Evolutionary conservation across 2,113 vertebrate species (phyloP), one percentile per base, ranked within the genome.

Genomic region (Gnathonemus echidnorhynchus): DNA sequence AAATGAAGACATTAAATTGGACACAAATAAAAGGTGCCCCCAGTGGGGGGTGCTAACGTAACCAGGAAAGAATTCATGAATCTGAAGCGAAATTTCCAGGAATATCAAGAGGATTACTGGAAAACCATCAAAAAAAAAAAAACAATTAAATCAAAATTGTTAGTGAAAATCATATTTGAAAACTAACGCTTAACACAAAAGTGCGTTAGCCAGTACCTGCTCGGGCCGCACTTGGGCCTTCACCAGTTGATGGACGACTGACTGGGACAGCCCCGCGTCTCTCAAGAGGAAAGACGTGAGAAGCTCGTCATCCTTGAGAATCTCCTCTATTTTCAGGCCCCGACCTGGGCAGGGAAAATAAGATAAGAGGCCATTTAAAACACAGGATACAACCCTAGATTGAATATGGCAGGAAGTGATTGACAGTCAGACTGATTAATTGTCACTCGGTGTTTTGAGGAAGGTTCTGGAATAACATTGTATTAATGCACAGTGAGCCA

Each of bases 271-370:
- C 85, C 89, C 92, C 8, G 91, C 94, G 19, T 97, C 96, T 91
- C 96, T 95, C 74, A 95, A 83, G 53, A 99, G 95, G 95, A 97
- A 99, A 4, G 95, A 94, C 0, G 97, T 97, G 89, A 99, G 93
- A 8, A 94, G 95, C 92, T 99, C 97, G 19, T 97, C 97, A 21
- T 99, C 97, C 94, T 97, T 99, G 89, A 99, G 94, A 91, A 99
- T 95, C 91, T 98, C 96, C 83, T 93, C 93, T 90, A 99, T 95
- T 94, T 95, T 96, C 92, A 99, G 93, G 62, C 98, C 98, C 88
- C 93, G 97, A 89, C 98, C 98, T 99, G 83, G 1, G 88, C 0
- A 24, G 49, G 48, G 89, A 88, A 56, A 53, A 70, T 88, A 87
- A 46, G 90, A 58, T 39, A 90, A 86, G 53, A 42, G 9, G 21